A percentile compares a stretch with the other conserved stretches of the same genome.
These are phyloP conservation scores for Eustalomyia histrio DNA, from an alignment of 2,888 invertebrate species.

Conservation along the genomic window DNA sequence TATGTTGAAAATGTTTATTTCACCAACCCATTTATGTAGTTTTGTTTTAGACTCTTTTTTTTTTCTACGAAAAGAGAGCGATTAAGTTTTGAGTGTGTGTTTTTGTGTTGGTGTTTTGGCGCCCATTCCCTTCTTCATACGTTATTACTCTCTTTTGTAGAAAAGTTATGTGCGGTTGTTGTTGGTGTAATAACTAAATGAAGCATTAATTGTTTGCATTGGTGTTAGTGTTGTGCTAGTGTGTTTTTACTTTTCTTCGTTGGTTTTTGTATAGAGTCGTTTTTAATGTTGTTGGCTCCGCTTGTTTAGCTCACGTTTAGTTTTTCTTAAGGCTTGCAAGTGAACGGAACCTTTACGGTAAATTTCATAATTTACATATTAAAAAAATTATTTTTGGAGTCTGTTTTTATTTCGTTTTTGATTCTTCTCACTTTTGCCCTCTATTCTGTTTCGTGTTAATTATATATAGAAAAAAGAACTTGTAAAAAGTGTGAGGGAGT, in stretches of 20 bases:
- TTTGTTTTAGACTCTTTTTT: not conserved
- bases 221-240: conserved; percentile 26
- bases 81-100: not conserved
- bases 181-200: conserved; percentile 42
- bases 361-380: conserved; percentile 54
- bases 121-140: conserved; percentile 57
- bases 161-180: conserved; percentile 1
- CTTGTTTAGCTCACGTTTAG: conserved; percentile 65
- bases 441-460: not conserved
- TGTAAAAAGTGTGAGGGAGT: conserved; percentile 49
- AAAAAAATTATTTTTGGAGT: conserved; percentile 42
- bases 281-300: conserved; percentile 63
- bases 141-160: conserved; percentile 44
- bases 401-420: conserved; percentile 32
- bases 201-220: conserved; percentile 58
- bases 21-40: conserved; percentile 13
- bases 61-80: not conserved
- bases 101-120: conserved; percentile 49
- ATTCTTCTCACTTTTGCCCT: not conserved
- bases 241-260: conserved; percentile 3
- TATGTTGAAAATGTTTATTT: conserved; percentile 44
- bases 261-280: conserved; percentile 45
- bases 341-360: conserved; percentile 64
- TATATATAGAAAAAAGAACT: conserved; percentile 14
- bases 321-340: conserved; percentile 64